Evolutionary conservation across 2,113 vertebrate genomes (phyloP), one percentile per base, ranked within the genome.

Genomic region (Leptobrachium leishanense): DNA sequence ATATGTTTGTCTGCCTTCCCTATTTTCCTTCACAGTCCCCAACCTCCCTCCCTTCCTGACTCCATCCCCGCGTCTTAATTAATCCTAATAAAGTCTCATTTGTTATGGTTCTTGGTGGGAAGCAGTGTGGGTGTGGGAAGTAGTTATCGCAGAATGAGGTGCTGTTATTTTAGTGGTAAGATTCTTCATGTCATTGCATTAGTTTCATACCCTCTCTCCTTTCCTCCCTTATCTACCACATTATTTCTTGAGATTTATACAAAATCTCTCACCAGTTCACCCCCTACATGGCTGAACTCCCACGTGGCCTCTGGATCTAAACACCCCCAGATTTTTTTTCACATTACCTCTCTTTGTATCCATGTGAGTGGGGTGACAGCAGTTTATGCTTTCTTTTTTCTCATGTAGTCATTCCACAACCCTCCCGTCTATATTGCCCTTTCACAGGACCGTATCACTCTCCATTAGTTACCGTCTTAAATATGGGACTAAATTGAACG

Each of bases 381-480:
- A 39, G 20, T 31, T 31, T 31, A 12, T 15, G 42, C 12, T 43
- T 77, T 65, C 43, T 72, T 65, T 6, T 65, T 79, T 54, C 6
- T 72, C 43, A 41, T 9, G 40, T 41, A 39, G 54, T 43, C 77
- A 79, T 79, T 68, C 59, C 70, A 74, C 42, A 62, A 20, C 70
- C 62, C 57, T 59, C 1, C 63, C 31, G 59, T 73, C 43, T 50
- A 70, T 20, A 70, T 44, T 66, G 63, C 63, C 15, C 77, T 50
- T 79, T 79, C 77, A 57, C 64, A 68, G 77, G 77, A 79, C 77
- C 72, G 59, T 57, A 40, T 20, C 6, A 66, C 41, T 70, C 12
- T 59, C 43, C 15, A 20, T 31, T 63, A 62, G 8, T 12, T 50
- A 12, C 67, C 50, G 41, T 64, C 15, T n/a, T 1, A 68, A 65